Conservation (phyloP, 2,797 vertebrate species). For the Crypturellus tataupa region DNA sequence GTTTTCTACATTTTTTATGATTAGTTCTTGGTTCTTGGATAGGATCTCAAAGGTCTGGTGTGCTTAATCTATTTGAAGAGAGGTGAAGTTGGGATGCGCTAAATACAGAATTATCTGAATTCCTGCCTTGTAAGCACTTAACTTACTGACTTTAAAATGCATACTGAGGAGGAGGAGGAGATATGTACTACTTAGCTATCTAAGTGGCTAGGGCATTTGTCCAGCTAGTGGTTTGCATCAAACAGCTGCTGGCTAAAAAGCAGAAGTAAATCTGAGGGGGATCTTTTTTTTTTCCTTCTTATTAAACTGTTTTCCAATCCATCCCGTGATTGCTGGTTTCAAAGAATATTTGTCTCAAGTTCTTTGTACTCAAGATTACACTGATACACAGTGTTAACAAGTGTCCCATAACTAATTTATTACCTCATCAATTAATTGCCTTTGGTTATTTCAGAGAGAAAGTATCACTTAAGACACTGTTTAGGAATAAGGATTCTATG, state of each 20-base stretch:
- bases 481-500: not conserved
- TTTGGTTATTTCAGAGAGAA: not conserved
- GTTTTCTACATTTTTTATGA: not conserved
- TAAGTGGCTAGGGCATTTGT: not conserved
- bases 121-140: not conserved
- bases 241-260: not conserved
- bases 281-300: not conserved
- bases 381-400: not conserved
- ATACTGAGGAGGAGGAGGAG: not conserved
- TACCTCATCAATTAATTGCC: not conserved
- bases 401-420: slow-evolving; percentile 5
- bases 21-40: not conserved
- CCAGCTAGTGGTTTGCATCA: accelerated
- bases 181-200: not conserved
- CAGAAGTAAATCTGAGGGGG: not conserved
- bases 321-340: not conserved
- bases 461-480: not conserved
- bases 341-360: slow-evolving; percentile 4
- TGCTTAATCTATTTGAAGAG: not conserved
- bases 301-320: not conserved
- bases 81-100: not conserved
- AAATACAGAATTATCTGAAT: not conserved
- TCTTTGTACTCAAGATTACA: slow-evolving; percentile 2
- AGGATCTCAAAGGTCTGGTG: not conserved
- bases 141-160: not conserved